These are phyloP conservation scores for Polyommatus iphigenia DNA, from an alignment of 2,888 invertebrate genomes.

Conservation along the genomic window DNA sequence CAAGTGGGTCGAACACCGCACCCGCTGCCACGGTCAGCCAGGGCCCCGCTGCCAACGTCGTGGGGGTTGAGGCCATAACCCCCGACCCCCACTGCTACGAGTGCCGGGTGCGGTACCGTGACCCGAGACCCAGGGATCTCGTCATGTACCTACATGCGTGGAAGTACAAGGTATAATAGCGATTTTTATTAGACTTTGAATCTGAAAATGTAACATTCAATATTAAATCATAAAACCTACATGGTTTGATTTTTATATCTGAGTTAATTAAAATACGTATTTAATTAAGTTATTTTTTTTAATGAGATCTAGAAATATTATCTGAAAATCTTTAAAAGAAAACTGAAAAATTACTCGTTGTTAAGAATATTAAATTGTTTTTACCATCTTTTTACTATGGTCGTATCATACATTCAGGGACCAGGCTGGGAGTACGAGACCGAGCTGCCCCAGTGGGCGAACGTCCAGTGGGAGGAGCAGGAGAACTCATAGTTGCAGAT, in stretches of 20 bases:
- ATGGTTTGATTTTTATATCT: neutral
- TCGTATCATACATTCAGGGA: slow-evolving; percentile 78
- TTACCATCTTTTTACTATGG: neutral
- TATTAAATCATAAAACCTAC: neutral
- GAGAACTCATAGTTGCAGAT: slow-evolving; percentile 75
- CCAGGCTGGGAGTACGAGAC: slow-evolving; percentile 97
- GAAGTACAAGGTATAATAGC: slow-evolving; percentile 87
- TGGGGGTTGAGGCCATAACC: slow-evolving; percentile 76
- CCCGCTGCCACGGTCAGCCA: slow-evolving; percentile 42
- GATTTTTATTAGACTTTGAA: neutral
- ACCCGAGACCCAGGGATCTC: slow-evolving; percentile 94
- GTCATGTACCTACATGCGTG: slow-evolving; percentile 98
- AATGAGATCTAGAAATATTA: neutral
- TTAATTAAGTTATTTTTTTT: neutral
- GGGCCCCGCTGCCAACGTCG: slow-evolving; percentile 40
- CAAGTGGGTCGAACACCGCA: slow-evolving; percentile 14
- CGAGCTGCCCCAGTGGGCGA: slow-evolving; percentile 95
- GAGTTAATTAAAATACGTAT: neutral
- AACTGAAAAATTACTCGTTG: neutral
- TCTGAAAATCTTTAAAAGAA: neutral
- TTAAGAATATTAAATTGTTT: neutral
- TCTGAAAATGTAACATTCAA: too few relatives aligned
- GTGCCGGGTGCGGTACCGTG: slow-evolving; percentile 94
- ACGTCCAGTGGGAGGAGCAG: slow-evolving; percentile 89
- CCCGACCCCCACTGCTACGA: slow-evolving; percentile 94